phyloP scores from a whole-genome alignment of 2,113 vertebrate species.

The Heliornis fulica region DNA sequence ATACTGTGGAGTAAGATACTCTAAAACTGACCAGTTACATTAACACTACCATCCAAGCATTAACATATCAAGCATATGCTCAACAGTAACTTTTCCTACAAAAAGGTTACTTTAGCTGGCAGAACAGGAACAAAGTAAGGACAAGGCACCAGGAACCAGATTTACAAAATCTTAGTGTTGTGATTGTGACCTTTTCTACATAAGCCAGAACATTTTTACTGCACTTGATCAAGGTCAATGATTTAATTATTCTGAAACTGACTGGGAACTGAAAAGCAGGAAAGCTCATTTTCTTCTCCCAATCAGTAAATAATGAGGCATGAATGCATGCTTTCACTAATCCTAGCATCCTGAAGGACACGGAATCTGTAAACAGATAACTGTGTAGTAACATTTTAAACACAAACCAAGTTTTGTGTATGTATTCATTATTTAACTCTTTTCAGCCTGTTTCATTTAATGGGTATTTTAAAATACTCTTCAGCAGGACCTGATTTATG shows the following conservation, averaged over 20 bases:
- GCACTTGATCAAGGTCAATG: background rate
- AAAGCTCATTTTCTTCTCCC: slow-evolving; percentile 20
- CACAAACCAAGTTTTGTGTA: background rate
- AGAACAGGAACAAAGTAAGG: background rate
- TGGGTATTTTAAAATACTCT: background rate
- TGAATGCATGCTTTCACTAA: background rate
- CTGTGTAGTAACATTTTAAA: background rate
- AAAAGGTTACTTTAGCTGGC: background rate
- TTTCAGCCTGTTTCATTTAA: background rate
- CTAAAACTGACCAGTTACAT: background rate
- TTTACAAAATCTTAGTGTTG: background rate
- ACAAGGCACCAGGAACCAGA: background rate
- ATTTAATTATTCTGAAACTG: background rate
- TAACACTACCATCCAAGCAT: background rate
- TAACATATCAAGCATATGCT: background rate
- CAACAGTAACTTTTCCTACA: background rate
- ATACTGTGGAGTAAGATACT: background rate
- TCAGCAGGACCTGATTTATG: background rate
- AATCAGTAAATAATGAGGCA: background rate
- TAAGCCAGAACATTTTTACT: background rate
- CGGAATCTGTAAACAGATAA: background rate
- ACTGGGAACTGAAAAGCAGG: background rate
- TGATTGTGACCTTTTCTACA: background rate
- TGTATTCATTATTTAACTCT: background rate
- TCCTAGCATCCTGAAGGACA: background rate